phyloP scores from a whole-genome alignment of 2,888 invertebrate species.

The Lithophane leautieri region DNA sequence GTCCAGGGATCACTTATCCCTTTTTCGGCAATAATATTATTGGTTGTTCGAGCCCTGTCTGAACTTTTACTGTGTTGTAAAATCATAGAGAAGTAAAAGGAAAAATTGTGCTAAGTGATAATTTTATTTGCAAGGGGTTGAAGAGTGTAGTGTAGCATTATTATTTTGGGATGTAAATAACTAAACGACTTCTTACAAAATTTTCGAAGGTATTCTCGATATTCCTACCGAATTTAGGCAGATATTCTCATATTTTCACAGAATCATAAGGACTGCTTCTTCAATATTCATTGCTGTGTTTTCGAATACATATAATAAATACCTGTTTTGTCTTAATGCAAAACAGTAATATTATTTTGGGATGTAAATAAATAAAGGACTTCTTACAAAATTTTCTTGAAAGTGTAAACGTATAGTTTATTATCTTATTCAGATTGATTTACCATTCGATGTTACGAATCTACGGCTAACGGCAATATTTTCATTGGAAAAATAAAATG shows the following conservation, averaged over 20 bases:
- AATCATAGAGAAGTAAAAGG: constrained; percentile 29
- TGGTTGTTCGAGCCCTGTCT: constrained; percentile 32
- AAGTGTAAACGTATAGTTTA: too few relatives aligned
- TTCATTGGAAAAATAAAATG: not conserved
- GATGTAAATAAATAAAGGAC: not conserved
- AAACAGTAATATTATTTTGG: constrained; percentile 5
- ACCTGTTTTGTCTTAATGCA: too few relatives aligned
- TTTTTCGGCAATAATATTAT: constrained; percentile 57
- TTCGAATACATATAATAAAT: too few relatives aligned
- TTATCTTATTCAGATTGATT: not conserved
- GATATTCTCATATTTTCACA: too few relatives aligned
- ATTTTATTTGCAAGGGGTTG: constrained; percentile 11
- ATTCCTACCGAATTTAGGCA: too few relatives aligned
- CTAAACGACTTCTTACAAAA: not conserved
- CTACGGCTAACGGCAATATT: not conserved
- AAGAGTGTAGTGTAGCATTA: not conserved
- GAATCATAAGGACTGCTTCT: too few relatives aligned
- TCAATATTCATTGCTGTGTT: too few relatives aligned
- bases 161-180: not conserved
- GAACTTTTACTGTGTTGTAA: constrained; percentile 41
- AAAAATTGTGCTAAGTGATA: constrained; percentile 14
- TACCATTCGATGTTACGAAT: not conserved
- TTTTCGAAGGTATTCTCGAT: too few relatives aligned
- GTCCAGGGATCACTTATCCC: constrained; percentile 57
- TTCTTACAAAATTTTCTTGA: not conserved